Percentiles rank a stretch among this genome's conserved stretches.
Conservation (phyloP, 2,113 vertebrate genomes). For the Dicentrarchus labrax region DNA sequence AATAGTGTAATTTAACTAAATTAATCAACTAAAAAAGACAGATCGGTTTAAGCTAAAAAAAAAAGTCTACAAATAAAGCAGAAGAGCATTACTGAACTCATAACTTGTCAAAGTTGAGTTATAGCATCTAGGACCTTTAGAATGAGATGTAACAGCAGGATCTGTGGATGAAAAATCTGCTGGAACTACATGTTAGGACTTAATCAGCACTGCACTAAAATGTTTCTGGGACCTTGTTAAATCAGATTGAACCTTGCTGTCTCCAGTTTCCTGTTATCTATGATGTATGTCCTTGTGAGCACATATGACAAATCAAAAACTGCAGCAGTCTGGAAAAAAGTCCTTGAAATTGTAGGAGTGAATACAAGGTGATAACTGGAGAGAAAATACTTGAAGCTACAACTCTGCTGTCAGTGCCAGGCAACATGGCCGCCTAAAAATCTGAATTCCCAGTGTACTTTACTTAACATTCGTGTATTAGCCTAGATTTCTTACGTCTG, state of each 20-base stretch:
- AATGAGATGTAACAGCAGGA: slow-evolving; percentile 1
- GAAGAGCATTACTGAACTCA: neutral
- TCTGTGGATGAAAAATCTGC: slow-evolving; percentile 15
- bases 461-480: neutral
- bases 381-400: neutral
- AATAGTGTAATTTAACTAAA: too few relatives aligned
- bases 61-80: neutral
- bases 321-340: neutral
- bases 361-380: neutral
- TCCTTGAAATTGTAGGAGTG: neutral
- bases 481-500: neutral
- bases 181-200: slow-evolving; percentile 11
- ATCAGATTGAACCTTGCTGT: slow-evolving; percentile 12
- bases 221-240: neutral
- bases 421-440: neutral
- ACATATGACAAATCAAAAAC: neutral
- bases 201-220: neutral
- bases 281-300: neutral
- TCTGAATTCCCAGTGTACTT: neutral
- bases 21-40: too few relatives aligned
- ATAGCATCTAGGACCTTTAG: neutral
- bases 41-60: too few relatives aligned
- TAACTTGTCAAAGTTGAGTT: too few relatives aligned
- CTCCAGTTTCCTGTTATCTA: neutral
- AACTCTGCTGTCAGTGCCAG: neutral